Evolutionary conservation across 2,113 vertebrate species (phyloP), one percentile per base, ranked within the genome.

Genomic region (Cebidichthys violaceus): DNA sequence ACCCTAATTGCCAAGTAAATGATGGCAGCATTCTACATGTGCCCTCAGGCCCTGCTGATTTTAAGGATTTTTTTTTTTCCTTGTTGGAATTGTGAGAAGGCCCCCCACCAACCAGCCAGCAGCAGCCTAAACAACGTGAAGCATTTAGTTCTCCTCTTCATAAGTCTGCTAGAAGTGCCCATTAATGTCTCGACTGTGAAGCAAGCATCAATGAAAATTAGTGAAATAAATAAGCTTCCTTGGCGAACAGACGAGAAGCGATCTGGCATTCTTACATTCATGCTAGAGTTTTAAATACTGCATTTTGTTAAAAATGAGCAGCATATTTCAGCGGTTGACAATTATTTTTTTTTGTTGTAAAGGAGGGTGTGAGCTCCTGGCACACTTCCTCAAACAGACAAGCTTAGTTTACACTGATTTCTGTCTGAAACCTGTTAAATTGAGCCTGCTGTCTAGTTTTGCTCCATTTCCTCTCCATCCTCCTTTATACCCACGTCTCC

Each of bases 1-100:
- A 90, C 80, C 55, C 39, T 84, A 86, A 90, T 90, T 90, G 79
- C 79, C 86, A 55, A 59, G 45, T 82, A 90, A 83, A 91, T 93
- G 50, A 77, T 55, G 66, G 43, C 66, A 41, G 71, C 39, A 4
- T 17, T 80, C 61, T 86, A 33, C 82, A 84, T 81, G 29, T 75
- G 69, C 79, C 84, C 85, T 70, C 7, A 71, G 88, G 81, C 81
- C 68, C 50, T 72, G 22, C 37, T 78, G 54, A 68, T 79, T 57
- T 62, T 52, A 39, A 61, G 65, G 54, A 81, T 59, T 2, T 9
- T 22, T 20, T 50, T 27, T 55, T 54, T 65, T 24, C 69, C 14
- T 54, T 61, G 33, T 62, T 86, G 65, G 18, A 80, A 47, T 70
- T 65, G 52, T 45, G 33, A 22, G 13, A 81, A 52, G 37, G 4